These are phyloP conservation scores for Busseola fusca DNA, from an alignment of 2,888 invertebrate species.

Conservation along the genomic window DNA sequence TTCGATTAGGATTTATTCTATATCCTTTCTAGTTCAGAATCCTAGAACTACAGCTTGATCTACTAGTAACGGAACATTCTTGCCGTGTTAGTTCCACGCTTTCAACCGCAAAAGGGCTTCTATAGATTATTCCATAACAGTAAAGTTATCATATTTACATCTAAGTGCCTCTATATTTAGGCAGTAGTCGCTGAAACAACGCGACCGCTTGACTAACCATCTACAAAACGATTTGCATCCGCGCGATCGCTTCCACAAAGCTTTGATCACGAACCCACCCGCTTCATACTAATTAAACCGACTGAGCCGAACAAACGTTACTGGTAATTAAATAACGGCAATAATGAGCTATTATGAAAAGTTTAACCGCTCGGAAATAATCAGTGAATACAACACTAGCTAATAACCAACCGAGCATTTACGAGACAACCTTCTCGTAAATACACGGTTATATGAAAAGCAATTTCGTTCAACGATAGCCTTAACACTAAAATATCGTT, in stretches of 20 bases:
- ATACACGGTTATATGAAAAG: constrained; percentile 47
- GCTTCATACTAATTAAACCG: constrained; percentile 72
- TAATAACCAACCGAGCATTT: constrained; percentile 32
- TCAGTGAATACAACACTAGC: constrained; percentile 64
- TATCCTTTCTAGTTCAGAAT: background rate
- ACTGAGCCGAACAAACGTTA: constrained; percentile 65
- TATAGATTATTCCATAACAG: constrained; percentile 1
- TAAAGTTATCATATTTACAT: constrained; percentile 25
- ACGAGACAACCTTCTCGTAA: constrained; percentile 40
- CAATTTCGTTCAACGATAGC: constrained; percentile 74
- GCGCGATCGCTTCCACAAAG: constrained; percentile 69
- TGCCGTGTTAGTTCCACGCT: background rate
- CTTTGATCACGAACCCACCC: constrained; percentile 72
- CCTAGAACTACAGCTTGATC: no score
- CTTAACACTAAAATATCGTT: constrained; percentile 87
- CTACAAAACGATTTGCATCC: constrained; percentile 64
- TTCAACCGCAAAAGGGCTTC: background rate
- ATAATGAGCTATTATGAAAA: constrained; percentile 75
- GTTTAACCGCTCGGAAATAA: constrained; percentile 72
- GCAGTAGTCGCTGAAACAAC: constrained; percentile 40
- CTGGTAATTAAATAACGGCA: constrained; percentile 74
- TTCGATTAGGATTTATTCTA: background rate
- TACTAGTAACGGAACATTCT: background rate
- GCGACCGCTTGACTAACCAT: constrained; percentile 48
- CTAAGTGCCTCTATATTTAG: constrained; percentile 32